Conservation (phyloP, 2,888 invertebrate genomes). For the Syrphus vitripennis region DNA sequence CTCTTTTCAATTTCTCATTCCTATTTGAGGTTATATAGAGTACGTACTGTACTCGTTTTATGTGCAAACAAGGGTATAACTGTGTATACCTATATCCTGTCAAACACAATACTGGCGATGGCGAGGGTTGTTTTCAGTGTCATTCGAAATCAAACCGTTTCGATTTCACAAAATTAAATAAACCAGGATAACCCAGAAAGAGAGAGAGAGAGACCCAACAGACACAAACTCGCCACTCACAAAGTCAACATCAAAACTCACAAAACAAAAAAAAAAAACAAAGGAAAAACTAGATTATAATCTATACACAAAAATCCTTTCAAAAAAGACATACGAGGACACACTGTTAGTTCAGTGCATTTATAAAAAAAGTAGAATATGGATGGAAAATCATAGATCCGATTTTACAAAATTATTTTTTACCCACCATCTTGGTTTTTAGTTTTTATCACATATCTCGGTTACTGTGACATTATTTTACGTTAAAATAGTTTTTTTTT, state of each 20-base stretch:
- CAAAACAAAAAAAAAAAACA: slow-evolving; percentile 15
- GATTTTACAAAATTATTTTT: no score
- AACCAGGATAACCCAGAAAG: slow-evolving; percentile 23
- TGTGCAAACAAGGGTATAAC: neutral
- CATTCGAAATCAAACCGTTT: slow-evolving; percentile 58
- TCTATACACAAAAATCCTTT: slow-evolving; percentile 48
- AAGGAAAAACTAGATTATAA: slow-evolving; percentile 19
- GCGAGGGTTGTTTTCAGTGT: slow-evolving; percentile 36
- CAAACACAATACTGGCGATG: slow-evolving; percentile 25
- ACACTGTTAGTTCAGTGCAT: no score
- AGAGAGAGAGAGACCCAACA: neutral
- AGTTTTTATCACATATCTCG: no score
- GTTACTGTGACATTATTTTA: no score
- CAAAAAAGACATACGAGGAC: slow-evolving; percentile 52
- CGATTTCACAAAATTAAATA: slow-evolving; percentile 58
- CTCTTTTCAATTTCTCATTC: neutral
- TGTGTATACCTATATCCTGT: neutral
- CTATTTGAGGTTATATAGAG: neutral
- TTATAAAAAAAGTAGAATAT: no score
- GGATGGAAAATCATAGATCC: no score
- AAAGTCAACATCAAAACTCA: slow-evolving; percentile 16
- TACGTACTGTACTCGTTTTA: neutral
- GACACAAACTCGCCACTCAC: neutral
- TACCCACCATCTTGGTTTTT: no score
- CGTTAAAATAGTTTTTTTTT: no score